phyloP scores from a whole-genome alignment of 1,140 invertebrate species.

The Stegodyphus mimosarum region DNA sequence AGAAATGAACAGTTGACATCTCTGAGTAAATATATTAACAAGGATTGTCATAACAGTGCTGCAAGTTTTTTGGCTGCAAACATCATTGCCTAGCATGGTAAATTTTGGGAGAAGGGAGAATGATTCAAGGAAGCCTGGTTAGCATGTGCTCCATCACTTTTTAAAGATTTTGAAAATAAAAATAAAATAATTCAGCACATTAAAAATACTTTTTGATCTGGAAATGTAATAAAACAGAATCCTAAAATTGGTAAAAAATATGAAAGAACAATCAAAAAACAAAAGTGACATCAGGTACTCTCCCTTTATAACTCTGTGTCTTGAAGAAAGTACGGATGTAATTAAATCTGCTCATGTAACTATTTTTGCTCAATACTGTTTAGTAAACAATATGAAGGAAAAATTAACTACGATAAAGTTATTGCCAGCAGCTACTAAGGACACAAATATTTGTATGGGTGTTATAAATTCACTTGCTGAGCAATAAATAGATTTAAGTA shows the following conservation, averaged over 20 bases:
- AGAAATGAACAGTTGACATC: not conserved
- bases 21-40: conserved; percentile 6
- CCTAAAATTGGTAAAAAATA: conserved; percentile 1
- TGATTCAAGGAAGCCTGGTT: not conserved
- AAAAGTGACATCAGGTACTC: not conserved
- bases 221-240: not conserved
- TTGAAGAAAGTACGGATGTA: not conserved
- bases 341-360: not conserved
- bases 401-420: not conserved
- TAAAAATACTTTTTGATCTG: not conserved
- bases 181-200: conserved; percentile 7
- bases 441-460: not conserved
- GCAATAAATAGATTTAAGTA: not conserved
- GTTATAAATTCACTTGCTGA: conserved; percentile 9
- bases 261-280: not conserved
- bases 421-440: not conserved
- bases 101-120: not conserved
- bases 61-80: conserved; percentile 7
- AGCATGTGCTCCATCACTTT: not conserved
- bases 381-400: not conserved
- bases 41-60: not conserved
- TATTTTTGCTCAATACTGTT: not conserved
- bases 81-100: not conserved
- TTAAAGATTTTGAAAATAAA: conserved; percentile 10
- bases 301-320: not conserved